These are phyloP conservation scores for Nestor notabilis DNA, from an alignment of 2,113 vertebrate species.

Conservation along the genomic window DNA sequence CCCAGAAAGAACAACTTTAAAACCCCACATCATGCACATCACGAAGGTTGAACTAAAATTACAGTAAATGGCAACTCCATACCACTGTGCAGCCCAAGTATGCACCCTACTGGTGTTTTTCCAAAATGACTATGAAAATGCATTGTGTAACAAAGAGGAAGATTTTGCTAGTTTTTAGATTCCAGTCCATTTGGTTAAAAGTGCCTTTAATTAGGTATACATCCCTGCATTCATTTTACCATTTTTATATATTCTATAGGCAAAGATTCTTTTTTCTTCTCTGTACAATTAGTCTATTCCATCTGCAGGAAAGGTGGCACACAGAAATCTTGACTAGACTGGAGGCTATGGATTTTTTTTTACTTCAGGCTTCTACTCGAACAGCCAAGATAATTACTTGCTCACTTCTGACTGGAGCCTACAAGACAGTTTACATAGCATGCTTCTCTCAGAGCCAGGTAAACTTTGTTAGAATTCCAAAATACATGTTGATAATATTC, in stretches of 20 bases:
- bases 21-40: background rate
- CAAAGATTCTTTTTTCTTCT: background rate
- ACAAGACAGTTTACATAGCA: background rate
- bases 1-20: background rate
- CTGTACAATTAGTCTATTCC: background rate
- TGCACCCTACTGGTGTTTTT: constrained; percentile 60
- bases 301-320: background rate
- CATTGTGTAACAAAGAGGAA: background rate
- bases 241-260: background rate
- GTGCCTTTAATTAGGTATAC: background rate
- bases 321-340: background rate
- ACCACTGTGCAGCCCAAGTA: constrained; percentile 16
- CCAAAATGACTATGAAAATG: background rate
- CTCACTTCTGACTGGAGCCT: background rate
- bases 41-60: background rate
- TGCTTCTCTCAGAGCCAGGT: background rate
- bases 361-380: background rate
- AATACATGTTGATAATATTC: background rate
- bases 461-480: background rate
- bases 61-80: background rate
- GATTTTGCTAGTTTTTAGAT: background rate
- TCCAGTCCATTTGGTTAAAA: background rate
- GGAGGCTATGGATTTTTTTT: background rate
- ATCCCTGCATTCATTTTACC: background rate
- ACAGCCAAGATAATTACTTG: background rate